Conservation (phyloP, 2,888 invertebrate species). For the Apodemia hepburni region DNA sequence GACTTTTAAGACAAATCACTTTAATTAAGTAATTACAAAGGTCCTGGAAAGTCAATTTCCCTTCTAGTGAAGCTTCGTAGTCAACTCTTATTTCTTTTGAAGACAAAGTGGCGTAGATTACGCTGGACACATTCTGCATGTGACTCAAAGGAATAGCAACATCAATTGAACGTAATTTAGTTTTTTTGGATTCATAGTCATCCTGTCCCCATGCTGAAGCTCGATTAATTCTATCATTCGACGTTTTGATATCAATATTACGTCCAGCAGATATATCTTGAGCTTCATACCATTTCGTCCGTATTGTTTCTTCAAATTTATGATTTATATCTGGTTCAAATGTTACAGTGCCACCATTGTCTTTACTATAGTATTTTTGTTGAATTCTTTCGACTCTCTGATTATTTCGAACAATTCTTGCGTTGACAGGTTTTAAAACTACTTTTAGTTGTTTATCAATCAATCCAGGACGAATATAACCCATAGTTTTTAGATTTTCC, state of each 20-base stretch:
- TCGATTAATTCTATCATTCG: not conserved
- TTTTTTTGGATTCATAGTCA: not conserved
- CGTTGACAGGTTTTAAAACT: not conserved
- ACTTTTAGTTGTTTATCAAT: not conserved
- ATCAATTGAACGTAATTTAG: not conserved
- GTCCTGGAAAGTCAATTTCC: conserved; percentile 22
- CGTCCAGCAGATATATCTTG: not conserved
- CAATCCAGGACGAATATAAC: not conserved
- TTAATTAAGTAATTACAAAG: not conserved
- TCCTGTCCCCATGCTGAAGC: not conserved
- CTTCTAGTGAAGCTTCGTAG: conserved; percentile 40
- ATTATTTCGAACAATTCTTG: not conserved
- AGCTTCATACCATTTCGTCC: not conserved
- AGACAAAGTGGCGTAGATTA: conserved; percentile 37
- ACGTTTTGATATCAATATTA: not conserved
- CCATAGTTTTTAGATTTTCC: not conserved
- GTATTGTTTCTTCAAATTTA: not conserved
- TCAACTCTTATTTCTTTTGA: conserved; percentile 39
- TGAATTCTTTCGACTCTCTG: not conserved
- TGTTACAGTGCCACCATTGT: not conserved
- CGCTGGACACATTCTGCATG: not conserved
- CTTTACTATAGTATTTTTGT: not conserved
- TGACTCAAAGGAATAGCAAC: not conserved
- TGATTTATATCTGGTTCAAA: not conserved
- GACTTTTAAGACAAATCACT: not conserved